phyloP scores from a whole-genome alignment of 2,888 invertebrate genomes.

The Vannuccia rotundouncinata region DNA sequence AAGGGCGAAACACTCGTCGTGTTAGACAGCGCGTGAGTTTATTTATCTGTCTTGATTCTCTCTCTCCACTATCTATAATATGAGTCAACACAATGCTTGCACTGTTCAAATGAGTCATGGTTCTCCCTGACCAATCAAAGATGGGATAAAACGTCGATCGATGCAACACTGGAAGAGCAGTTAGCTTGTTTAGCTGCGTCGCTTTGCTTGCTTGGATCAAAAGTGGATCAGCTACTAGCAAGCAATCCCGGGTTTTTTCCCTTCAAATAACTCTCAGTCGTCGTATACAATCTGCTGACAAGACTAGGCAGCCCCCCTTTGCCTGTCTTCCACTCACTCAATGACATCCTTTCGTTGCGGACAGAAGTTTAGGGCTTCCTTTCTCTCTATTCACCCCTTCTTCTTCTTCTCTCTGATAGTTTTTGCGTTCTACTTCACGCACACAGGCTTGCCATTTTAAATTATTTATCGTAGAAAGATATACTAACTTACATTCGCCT shows the following conservation, averaged over 20 bases:
- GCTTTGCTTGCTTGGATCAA: not conserved
- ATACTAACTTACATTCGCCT: too few relatives aligned
- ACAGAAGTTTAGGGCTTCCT: not conserved
- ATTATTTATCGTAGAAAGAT: not conserved
- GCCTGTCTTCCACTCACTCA: not conserved
- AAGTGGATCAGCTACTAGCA: not conserved
- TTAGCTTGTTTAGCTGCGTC: not conserved
- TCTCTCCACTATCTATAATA: too few relatives aligned
- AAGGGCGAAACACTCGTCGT: slow-evolving; percentile 30
- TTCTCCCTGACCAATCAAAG: not conserved
- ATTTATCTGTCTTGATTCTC: too few relatives aligned
- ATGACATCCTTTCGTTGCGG: not conserved
- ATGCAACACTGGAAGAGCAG: not conserved
- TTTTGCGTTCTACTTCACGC: not conserved
- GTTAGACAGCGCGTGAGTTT: slow-evolving; percentile 13
- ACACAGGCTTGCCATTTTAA: not conserved
- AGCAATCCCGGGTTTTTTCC: too few relatives aligned
- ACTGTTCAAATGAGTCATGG: not conserved
- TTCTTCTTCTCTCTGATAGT: not conserved
- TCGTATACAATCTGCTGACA: not conserved
- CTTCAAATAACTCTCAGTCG: not conserved
- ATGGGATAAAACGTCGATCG: not conserved
- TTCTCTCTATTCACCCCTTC: not conserved
- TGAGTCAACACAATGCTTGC: not conserved
- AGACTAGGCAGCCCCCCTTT: not conserved